Percentiles rank a stretch among this genome's conserved stretches.
These are phyloP conservation scores for Gnathonemus longibarbis DNA, from an alignment of 2,113 vertebrate genomes.

Conservation along the genomic window DNA sequence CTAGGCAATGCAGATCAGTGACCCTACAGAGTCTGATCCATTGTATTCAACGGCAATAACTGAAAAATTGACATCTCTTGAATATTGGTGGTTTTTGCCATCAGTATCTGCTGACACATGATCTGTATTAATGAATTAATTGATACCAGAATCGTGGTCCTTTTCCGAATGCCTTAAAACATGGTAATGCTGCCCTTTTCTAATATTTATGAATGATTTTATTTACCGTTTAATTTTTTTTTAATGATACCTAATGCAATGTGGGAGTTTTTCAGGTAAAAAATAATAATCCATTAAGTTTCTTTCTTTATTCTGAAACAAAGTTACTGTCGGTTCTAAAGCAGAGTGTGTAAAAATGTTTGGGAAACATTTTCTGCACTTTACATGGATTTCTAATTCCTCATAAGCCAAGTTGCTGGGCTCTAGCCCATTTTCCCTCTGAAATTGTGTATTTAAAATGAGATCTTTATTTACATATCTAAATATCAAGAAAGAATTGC, in stretches of 20 bases:
- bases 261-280: background rate
- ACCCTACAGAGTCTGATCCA: background rate
- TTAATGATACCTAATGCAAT: background rate
- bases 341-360: background rate
- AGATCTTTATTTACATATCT: background rate
- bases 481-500: background rate
- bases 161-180: constrained; percentile 14
- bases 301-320: background rate
- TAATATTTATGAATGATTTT: background rate
- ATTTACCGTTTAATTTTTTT: background rate
- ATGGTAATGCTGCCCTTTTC: background rate
- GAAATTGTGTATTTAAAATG: background rate
- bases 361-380: background rate
- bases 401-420: background rate
- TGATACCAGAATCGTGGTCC: background rate
- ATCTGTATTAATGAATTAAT: background rate
- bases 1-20: background rate
- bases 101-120: background rate
- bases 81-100: background rate
- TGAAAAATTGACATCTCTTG: background rate
- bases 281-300: background rate
- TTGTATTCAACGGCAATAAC: constrained; percentile 1
- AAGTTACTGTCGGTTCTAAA: background rate
- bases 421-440: background rate
- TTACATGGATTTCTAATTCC: background rate